phyloP scores from a whole-genome alignment of 2,113 vertebrate species.

The Heptranchias perlo region DNA sequence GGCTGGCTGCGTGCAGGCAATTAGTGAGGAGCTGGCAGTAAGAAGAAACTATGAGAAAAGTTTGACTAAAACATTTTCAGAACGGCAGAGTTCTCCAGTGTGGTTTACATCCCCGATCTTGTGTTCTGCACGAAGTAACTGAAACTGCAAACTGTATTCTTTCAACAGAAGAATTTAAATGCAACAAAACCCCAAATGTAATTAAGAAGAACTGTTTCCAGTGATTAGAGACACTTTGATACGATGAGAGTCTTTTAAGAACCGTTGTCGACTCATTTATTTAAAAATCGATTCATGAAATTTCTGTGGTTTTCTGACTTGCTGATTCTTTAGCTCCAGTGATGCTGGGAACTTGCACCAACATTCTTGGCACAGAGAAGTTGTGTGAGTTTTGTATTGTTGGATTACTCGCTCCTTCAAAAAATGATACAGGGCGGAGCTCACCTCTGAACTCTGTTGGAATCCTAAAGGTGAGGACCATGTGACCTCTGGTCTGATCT shows the following conservation, averaged over 20 bases:
- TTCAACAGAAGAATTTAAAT: not conserved
- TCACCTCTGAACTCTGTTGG: not conserved
- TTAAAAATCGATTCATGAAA: not conserved
- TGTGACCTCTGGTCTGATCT: not conserved
- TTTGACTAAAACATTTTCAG: not conserved
- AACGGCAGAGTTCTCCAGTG: not conserved
- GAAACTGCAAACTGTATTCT: not conserved
- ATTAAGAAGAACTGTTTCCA: not conserved
- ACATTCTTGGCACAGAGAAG: not conserved
- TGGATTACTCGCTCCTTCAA: not conserved
- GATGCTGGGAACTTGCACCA: not conserved
- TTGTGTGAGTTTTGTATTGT: not conserved
- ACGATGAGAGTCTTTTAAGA: not conserved
- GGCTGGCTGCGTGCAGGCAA: not conserved
- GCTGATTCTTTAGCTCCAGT: not conserved
- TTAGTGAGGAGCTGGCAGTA: not conserved
- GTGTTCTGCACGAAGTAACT: not conserved
- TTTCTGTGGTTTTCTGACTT: not conserved
- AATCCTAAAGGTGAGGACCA: not conserved
- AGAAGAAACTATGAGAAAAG: not conserved
- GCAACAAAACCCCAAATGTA: not conserved
- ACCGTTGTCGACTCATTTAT: not conserved
- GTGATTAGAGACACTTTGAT: not conserved
- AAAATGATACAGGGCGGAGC: not conserved
- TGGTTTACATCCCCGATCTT: not conserved